phyloP scores from a whole-genome alignment of 1,140 invertebrate species.

The Heterodera carotae region DNA sequence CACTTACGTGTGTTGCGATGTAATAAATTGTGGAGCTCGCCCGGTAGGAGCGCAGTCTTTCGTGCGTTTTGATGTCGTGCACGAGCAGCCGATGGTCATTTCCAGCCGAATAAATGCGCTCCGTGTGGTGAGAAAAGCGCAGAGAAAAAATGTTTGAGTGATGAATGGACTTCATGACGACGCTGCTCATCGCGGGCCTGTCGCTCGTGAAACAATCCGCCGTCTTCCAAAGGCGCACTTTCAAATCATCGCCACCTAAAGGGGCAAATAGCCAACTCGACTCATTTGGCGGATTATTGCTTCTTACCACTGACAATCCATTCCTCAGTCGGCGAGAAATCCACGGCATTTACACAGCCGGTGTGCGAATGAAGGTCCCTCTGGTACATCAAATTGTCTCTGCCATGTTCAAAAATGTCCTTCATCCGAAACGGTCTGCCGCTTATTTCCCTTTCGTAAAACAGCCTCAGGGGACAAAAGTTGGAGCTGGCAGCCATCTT shows the following conservation, averaged over 20 bases:
- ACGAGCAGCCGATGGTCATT: conserved; percentile 39
- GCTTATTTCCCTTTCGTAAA: conserved; percentile 7
- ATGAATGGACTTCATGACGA: conserved; percentile 79
- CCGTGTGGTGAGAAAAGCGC: conserved; percentile 78
- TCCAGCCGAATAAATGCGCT: conserved; percentile 83
- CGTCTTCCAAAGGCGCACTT: conserved; percentile 85
- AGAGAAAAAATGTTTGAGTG: conserved; percentile 90
- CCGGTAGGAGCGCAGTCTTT: conserved; percentile 26
- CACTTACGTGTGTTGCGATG: conserved; percentile 49
- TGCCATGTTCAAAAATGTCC: neutral
- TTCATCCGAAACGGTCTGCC: neutral
- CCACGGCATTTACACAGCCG: conserved; percentile 93
- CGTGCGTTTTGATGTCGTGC: conserved; percentile 40
- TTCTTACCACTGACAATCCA: conserved; percentile 81
- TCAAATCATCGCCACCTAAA: conserved; percentile 84
- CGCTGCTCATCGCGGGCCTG: conserved; percentile 71
- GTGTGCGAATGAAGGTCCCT: conserved; percentile 73
- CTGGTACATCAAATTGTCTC: neutral
- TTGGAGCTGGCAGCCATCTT: too few species aligned
- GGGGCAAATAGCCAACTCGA: conserved; percentile 14
- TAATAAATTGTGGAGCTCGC: conserved; percentile 36
- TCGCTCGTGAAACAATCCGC: conserved; percentile 74
- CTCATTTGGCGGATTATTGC: conserved; percentile 1
- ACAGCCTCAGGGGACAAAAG: neutral
- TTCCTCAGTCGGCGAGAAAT: conserved; percentile 85